Conservation (phyloP, 1,140 invertebrate species). For the Pseudoatta argentina region DNA sequence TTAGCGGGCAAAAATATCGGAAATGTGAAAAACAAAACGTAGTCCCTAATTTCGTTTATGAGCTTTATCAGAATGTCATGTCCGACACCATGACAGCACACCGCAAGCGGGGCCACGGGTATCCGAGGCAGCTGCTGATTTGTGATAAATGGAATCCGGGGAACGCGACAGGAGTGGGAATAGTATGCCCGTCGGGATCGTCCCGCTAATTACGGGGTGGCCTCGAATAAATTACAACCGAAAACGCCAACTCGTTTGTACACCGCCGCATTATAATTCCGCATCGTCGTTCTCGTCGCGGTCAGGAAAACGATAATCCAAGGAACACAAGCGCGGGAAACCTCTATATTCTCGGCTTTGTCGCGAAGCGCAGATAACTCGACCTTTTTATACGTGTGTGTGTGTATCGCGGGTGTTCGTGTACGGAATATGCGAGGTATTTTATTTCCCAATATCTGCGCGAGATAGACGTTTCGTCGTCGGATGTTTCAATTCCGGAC, state of each 20-base stretch:
- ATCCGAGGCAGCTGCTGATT: conserved; percentile 82
- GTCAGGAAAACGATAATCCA: conserved; percentile 54
- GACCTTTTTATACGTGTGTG: background rate
- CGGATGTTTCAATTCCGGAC: conserved; percentile 79
- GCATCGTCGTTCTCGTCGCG: conserved; percentile 41
- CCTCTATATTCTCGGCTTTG: conserved; percentile 63
- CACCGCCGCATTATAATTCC: conserved; percentile 66
- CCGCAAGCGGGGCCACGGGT: conserved; percentile 61
- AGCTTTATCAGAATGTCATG: conserved; percentile 64
- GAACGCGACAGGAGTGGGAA: conserved; percentile 79
- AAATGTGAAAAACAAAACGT: conserved; percentile 40
- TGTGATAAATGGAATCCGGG: conserved; percentile 83
- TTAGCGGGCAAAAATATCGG: conserved; percentile 40
- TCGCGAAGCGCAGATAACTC: background rate
- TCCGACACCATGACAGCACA: conserved; percentile 58
- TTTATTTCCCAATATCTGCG: conserved; percentile 80
- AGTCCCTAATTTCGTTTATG: conserved; percentile 51
- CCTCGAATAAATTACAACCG: conserved; percentile 83
- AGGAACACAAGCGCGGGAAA: conserved; percentile 13
- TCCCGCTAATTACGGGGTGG: conserved; percentile 83
- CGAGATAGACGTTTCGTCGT: conserved; percentile 56
- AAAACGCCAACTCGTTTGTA: conserved; percentile 79
- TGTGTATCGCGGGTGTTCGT: background rate
- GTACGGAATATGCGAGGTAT: conserved; percentile 80
- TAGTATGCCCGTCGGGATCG: conserved; percentile 79